Conservation (phyloP, 2,888 invertebrate species). For the Habroteleia sp. region DNA sequence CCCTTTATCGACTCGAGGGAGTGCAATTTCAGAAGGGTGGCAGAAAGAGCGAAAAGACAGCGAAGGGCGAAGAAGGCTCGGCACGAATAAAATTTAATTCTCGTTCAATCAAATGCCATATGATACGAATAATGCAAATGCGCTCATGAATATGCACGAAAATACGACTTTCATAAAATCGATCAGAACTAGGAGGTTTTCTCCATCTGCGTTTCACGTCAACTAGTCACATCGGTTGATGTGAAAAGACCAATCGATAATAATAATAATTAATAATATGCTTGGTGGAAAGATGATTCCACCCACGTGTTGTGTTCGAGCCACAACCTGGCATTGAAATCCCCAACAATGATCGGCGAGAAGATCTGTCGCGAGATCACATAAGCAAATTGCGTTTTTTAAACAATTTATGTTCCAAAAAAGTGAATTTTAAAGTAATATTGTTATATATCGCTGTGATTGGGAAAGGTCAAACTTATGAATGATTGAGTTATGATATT, state of each 20-base stretch:
- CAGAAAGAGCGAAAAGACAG: slow-evolving; percentile 28
- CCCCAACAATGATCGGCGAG: slow-evolving; percentile 61
- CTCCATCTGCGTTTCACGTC: background rate
- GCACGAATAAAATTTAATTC: slow-evolving; percentile 47
- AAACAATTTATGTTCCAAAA: slow-evolving; percentile 10
- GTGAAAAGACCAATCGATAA: slow-evolving; percentile 18
- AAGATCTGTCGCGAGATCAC: slow-evolving; percentile 29
- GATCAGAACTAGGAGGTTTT: background rate
- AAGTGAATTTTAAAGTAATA: slow-evolving; percentile 23
- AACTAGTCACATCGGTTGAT: background rate
- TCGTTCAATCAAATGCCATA: slow-evolving; percentile 48
- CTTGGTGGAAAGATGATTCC: slow-evolving; percentile 9
- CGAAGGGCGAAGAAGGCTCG: slow-evolving; percentile 1
- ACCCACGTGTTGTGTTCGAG: slow-evolving; percentile 41
- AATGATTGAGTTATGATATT: too few relatives aligned
- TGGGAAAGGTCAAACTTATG: slow-evolving; percentile 26
- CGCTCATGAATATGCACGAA: slow-evolving; percentile 17
- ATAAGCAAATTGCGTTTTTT: slow-evolving; percentile 1
- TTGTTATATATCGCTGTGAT: slow-evolving; percentile 12
- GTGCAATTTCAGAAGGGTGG: slow-evolving; percentile 46
- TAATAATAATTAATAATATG: background rate
- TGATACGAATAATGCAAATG: slow-evolving; percentile 34
- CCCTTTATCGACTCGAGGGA: slow-evolving; percentile 53
- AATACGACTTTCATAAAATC: background rate
- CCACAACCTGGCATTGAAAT: slow-evolving; percentile 72